Evolutionary conservation across 2,113 vertebrate genomes (phyloP).

Genomic region (Melanerpes formicivorus): DNA sequence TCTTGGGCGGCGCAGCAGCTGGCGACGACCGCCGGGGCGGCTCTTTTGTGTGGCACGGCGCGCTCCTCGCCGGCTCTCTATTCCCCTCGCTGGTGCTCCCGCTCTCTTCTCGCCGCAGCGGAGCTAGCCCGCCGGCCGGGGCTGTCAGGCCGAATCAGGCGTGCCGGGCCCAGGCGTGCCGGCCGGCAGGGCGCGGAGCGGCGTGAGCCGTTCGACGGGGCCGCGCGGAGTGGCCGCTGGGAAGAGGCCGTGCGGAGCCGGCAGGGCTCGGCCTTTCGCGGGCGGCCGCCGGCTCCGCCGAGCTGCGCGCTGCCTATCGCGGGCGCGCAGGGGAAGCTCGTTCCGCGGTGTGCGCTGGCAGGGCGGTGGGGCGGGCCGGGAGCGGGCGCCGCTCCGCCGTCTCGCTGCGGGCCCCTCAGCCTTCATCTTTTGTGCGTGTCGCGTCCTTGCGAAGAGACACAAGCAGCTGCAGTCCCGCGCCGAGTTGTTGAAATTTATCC

Average conservation of each 20-base stretch:
- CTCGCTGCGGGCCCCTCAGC: not conserved
- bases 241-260: not conserved
- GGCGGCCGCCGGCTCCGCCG: not conserved
- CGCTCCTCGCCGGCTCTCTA: constrained; percentile 19
- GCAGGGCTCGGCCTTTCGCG: not conserved
- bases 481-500: constrained; percentile 93
- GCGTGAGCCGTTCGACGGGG: not conserved
- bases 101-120: not conserved
- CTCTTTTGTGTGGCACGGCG: constrained; percentile 50
- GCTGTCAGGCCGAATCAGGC: not conserved
- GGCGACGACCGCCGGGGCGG: not conserved
- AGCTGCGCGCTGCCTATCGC: not conserved
- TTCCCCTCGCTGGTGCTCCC: not conserved
- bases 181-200: not conserved
- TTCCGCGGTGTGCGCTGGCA: not conserved
- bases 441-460: constrained; percentile 81
- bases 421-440: constrained; percentile 79
- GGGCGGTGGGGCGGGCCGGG: not conserved
- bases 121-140: not conserved
- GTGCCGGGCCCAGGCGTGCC: not conserved
- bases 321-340: not conserved
- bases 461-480: constrained; percentile 83
- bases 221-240: not conserved
- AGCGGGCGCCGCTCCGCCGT: not conserved
- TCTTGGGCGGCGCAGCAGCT: not conserved